Conservation (phyloP, 2,113 vertebrate species). For the Puma concolor region DNA sequence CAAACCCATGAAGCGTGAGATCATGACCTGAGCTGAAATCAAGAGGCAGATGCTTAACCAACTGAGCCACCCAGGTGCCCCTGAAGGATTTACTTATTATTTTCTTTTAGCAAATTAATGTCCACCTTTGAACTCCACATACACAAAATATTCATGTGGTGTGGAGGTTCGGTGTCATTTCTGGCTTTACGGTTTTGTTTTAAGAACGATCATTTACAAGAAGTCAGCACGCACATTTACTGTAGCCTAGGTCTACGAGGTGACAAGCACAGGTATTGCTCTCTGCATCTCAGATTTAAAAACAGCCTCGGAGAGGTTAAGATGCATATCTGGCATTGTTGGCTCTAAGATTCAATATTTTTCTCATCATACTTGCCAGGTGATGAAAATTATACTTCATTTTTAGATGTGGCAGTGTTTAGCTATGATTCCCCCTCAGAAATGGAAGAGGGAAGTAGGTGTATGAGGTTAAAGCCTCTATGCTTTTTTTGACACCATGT, state of each 20-base stretch:
- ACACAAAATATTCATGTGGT: background rate
- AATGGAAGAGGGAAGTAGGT: background rate
- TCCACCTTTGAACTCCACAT: background rate
- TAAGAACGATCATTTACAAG: background rate
- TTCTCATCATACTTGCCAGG: background rate
- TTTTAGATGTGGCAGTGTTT: background rate
- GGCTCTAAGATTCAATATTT: background rate
- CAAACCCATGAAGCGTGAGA: no score
- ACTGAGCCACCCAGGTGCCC: no score
- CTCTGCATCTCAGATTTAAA: background rate
- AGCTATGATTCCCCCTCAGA: background rate
- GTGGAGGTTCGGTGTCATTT: background rate
- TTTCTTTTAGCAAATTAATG: constrained; percentile 33
- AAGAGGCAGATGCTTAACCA: no score
- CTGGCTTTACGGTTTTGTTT: background rate
- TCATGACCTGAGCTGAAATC: no score
- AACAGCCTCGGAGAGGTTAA: background rate
- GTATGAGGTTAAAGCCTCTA: background rate
- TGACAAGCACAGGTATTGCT: background rate
- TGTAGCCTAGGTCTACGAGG: background rate
- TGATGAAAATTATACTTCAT: background rate
- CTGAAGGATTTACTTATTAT: background rate
- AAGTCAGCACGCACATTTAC: background rate
- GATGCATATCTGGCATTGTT: background rate
- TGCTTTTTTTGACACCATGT: background rate